Evolutionary conservation across 2,888 invertebrate genomes (phyloP), one percentile per base, ranked within the genome.

Genomic region (Matsumyia berberina): DNA sequence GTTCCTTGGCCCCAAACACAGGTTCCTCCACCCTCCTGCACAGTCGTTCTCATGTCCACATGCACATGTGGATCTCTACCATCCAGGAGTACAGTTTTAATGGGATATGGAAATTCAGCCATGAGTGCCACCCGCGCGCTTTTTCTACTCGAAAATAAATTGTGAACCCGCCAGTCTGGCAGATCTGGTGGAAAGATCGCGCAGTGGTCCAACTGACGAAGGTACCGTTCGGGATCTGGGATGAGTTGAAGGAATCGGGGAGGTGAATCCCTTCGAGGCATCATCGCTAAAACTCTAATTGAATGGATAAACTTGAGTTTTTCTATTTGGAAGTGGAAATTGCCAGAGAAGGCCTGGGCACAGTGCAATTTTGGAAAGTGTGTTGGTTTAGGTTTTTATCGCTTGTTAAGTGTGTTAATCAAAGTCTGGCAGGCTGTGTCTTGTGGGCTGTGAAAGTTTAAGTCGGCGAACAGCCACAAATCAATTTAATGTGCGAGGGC

Each of bases 91-190:
- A 72, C 58, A 72, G 58, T 60, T 72, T 39, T 39, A 58, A 60
- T 72, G 39, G 24, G 73, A 58, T 73, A 73, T 73, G 73, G 73
- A 53, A 62, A 73, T 62, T 62, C 62, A 73, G 73, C 53, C 73
- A 73, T 73, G 73, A 73, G 69, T 69, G 69, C 69, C 69, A 72
- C 72, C 58, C 72, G 58, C 58, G 17, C 72, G 58, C 72, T 60
- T 39, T 51, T 60, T 39, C 70, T 42, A 58, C 70, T 58, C 58
- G 37, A 35, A 70, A 58, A 70, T 58, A 58, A 70, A 70, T 58
- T 49, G 49, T 4, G 1, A 24, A 24, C 24, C 24, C 24, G 6
- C 35, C 44, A 39, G 35, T 7, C 7, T 15, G 44, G 12, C 35
- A 37, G 37, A 39, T 29, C 39, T 6, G 9, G 24, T 4, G 9